Conservation (phyloP, 37 sponge, comb jelly and placozoan genomes). For the Crambe crambe region DNA sequence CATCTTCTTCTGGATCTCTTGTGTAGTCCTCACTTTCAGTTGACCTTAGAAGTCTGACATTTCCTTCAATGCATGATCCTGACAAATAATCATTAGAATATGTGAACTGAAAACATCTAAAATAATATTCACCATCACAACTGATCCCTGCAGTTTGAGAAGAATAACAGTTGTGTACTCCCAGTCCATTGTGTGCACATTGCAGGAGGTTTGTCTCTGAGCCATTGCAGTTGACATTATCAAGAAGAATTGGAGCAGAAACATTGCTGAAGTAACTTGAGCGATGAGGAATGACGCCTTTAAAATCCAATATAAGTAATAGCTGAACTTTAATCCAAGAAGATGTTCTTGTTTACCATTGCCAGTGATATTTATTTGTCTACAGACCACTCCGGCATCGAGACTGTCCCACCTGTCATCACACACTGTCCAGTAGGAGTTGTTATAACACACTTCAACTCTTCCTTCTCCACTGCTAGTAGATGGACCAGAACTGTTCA, state of each 20-base stretch:
- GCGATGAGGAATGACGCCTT: too few species aligned
- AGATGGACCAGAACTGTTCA: constrained; percentile 1
- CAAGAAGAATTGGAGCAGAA: background rate
- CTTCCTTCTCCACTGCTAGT: constrained; percentile 12
- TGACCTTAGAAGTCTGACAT: too few species aligned
- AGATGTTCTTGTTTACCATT: too few species aligned
- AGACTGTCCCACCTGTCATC: constrained; percentile 24
- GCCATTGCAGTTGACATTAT: background rate
- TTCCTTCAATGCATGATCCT: constrained; percentile 14
- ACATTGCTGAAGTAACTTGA: too few species aligned
- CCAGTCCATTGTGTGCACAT: background rate
- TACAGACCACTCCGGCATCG: constrained; percentile 37
- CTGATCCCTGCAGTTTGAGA: background rate
- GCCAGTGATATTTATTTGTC: too few species aligned
- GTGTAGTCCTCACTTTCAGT: constrained; percentile 16
- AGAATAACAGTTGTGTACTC: background rate
- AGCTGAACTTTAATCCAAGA: too few species aligned
- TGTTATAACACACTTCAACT: constrained; percentile 17
- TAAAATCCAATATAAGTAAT: too few species aligned
- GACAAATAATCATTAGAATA: background rate
- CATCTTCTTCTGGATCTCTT: background rate
- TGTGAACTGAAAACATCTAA: background rate
- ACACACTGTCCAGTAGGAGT: constrained; percentile 27
- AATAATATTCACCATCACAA: constrained; percentile 4
- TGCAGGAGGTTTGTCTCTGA: background rate